Conservation (phyloP, 2,888 invertebrate genomes). For the Meghimatium bilineatum region DNA sequence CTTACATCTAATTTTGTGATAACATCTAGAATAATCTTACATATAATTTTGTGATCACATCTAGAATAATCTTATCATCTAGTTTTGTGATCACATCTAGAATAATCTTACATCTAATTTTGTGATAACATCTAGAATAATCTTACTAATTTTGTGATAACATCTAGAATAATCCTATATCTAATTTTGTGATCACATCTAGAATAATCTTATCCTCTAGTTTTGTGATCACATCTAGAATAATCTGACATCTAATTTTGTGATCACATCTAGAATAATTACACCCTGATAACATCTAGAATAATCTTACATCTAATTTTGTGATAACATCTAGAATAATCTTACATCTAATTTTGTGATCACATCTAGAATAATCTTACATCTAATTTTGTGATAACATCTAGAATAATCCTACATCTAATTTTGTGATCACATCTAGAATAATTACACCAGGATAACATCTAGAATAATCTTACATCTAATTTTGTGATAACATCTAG, state of each 20-base stretch:
- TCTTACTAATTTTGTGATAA: background rate
- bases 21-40: background rate
- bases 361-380: background rate
- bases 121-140: background rate
- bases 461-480: background rate
- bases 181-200: no score
- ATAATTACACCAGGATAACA: background rate
- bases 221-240: background rate
- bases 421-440: background rate
- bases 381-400: background rate
- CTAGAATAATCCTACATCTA: background rate
- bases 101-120: background rate
- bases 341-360: background rate
- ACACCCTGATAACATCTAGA: background rate
- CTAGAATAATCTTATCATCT: background rate
- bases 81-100: no score
- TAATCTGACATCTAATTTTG: background rate
- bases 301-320: background rate
- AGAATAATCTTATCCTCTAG: background rate
- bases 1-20: background rate
- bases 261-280: background rate
- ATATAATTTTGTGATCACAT: no score
- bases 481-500: background rate
- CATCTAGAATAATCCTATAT: background rate
- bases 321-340: background rate